Percentiles rank a stretch among this genome's conserved stretches.
Conservation (phyloP, 2,797 vertebrate genomes). For the Emys orbicularis region DNA sequence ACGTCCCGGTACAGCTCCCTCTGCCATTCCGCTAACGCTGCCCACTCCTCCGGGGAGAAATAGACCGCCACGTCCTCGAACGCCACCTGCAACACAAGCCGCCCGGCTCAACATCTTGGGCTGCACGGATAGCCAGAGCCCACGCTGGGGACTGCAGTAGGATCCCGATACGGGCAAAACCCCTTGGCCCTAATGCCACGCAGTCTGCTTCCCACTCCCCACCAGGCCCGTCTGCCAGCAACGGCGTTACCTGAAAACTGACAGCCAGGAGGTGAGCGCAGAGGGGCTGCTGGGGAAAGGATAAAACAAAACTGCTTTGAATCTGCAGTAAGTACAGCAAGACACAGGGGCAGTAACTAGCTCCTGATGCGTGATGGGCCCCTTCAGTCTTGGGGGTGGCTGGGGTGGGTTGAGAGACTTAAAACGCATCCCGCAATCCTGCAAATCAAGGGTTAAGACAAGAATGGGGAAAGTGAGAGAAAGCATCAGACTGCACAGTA, state of each 20-base stretch:
- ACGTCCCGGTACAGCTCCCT: conserved; percentile 28
- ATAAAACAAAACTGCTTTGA: not conserved
- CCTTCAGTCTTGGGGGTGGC: not conserved
- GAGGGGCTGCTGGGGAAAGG: not conserved
- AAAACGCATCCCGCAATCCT: not conserved
- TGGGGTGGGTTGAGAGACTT: not conserved
- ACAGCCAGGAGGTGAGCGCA: not conserved
- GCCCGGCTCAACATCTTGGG: not conserved
- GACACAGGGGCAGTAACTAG: too few relatives aligned
- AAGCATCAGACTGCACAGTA: not conserved
- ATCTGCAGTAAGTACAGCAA: not conserved
- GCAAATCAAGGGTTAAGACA: not conserved
- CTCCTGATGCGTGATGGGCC: too few relatives aligned
- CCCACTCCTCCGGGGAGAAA: conserved; percentile 68
- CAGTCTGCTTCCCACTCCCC: not conserved
- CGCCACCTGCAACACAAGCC: conserved; percentile 46
- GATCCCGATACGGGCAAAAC: not conserved
- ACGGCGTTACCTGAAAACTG: not conserved
- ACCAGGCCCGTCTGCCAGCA: not conserved
- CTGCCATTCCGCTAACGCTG: conserved; percentile 28
- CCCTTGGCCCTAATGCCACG: not conserved
- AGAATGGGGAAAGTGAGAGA: not conserved
- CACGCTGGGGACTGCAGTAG: not conserved
- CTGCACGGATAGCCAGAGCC: not conserved
- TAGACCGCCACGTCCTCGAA: conserved; percentile 63